These are phyloP conservation scores for Mellilla xanthometata DNA, from an alignment of 2,888 invertebrate species.

Conservation along the genomic window DNA sequence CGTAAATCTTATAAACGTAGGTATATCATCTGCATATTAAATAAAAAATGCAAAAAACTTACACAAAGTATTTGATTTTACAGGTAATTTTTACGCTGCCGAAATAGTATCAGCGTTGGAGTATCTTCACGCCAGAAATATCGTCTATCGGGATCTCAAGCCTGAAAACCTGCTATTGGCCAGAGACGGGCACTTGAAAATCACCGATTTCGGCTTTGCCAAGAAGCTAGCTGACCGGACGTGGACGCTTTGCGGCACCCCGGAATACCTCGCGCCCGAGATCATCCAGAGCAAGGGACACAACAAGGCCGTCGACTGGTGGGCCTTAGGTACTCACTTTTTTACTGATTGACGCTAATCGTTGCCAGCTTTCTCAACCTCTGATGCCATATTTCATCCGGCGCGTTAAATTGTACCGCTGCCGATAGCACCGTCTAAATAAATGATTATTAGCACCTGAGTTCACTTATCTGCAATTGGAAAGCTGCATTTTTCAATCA, in stretches of 20 bases:
- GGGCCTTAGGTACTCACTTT: slow-evolving; percentile 91
- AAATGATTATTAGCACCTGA: slow-evolving; percentile 21
- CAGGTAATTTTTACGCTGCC: slow-evolving; percentile 95
- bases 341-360: slow-evolving; percentile 15
- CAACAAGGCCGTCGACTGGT: slow-evolving; percentile 99
- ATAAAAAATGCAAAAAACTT: too few species aligned
- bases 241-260: slow-evolving; percentile 98
- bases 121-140: slow-evolving; percentile 94
- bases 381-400: slow-evolving; percentile 12
- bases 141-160: slow-evolving; percentile 94
- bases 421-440: slow-evolving; percentile 13
- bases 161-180: slow-evolving; percentile 97
- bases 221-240: slow-evolving; percentile 97
- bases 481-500: slow-evolving; percentile 14
- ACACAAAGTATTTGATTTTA: too few species aligned
- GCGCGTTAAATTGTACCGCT: slow-evolving; percentile 7
- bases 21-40: too few species aligned
- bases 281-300: slow-evolving; percentile 99
- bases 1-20: too few species aligned
- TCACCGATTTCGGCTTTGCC: slow-evolving; percentile 99
- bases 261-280: slow-evolving; percentile 98
- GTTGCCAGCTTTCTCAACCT: slow-evolving; percentile 19
- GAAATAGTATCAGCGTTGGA: slow-evolving; percentile 97
- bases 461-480: slow-evolving; percentile 9
- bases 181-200: slow-evolving; percentile 96